Evolutionary conservation across 2,113 vertebrate species (phyloP).

Genomic region (Gorsachius goisagi): DNA sequence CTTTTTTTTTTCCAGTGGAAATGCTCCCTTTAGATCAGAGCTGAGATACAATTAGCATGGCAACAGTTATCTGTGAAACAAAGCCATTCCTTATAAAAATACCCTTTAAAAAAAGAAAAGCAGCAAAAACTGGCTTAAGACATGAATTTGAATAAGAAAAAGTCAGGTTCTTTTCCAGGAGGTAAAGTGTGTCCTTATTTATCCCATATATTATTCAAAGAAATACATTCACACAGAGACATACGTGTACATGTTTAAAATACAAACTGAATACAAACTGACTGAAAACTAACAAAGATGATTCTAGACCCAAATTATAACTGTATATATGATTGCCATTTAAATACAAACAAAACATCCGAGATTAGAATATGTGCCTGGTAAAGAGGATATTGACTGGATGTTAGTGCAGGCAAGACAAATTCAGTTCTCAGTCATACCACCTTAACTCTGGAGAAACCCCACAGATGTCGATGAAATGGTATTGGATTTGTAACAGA

Average conservation of each 20-base stretch:
- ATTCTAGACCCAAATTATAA: background rate
- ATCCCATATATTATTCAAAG: background rate
- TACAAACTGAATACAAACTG: background rate
- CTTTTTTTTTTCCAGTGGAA: background rate
- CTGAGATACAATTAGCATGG: background rate
- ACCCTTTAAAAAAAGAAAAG: background rate
- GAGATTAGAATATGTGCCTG: background rate
- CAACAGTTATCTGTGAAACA: background rate
- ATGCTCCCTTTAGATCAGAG: background rate
- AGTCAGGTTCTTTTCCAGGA: background rate
- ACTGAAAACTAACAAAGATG: background rate
- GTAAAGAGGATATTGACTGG: background rate
- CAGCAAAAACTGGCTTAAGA: background rate
- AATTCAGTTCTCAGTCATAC: background rate
- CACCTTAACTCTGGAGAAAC: background rate
- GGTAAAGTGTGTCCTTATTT: background rate
- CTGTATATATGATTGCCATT: background rate
- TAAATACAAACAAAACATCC: background rate
- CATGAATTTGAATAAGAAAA: background rate
- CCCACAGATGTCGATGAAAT: background rate
- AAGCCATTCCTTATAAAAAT: background rate
- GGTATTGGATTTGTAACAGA: slow-evolving; percentile 50
- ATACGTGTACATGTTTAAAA: rapidly evolving
- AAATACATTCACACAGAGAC: background rate
- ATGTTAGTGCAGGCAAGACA: background rate